phyloP scores from a whole-genome alignment of 2,797 vertebrate genomes.

The Lates japonicus region DNA sequence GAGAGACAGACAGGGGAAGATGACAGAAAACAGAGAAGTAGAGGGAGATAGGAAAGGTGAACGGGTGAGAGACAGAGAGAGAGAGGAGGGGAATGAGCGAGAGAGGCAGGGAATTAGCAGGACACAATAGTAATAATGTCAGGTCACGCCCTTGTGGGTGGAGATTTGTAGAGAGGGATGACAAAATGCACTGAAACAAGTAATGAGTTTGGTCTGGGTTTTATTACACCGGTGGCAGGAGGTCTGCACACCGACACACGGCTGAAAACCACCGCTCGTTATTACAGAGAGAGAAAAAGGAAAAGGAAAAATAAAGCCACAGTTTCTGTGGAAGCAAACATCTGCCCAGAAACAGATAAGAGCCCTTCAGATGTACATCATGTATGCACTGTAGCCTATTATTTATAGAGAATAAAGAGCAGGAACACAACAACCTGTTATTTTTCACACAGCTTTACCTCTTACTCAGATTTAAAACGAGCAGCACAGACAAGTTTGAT shows the following conservation, averaged over 20 bases:
- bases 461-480: too few relatives aligned
- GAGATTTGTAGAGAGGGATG: background rate
- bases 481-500: too few relatives aligned
- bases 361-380: background rate
- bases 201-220: constrained; percentile 42
- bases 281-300: background rate
- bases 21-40: background rate
- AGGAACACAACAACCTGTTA: too few relatives aligned
- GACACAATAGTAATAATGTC: constrained; percentile 48
- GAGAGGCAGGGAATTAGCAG: constrained; percentile 35
- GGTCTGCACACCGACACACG: background rate
- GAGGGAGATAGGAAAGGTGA: constrained; percentile 17
- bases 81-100: background rate
- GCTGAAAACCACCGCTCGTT: background rate
- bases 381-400: background rate
- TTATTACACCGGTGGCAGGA: background rate
- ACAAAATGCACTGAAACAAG: constrained; percentile 32
- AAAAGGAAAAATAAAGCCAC: background rate
- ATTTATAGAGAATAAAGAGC: too few relatives aligned
- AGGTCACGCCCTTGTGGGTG: constrained; percentile 26
- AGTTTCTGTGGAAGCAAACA: too few relatives aligned
- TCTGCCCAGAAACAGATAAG: background rate
- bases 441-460: too few relatives aligned
- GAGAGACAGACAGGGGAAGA: background rate
- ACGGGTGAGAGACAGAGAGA: background rate